Evolutionary conservation across 2,113 vertebrate genomes (phyloP).

Genomic region (Blennius ocellaris): DNA sequence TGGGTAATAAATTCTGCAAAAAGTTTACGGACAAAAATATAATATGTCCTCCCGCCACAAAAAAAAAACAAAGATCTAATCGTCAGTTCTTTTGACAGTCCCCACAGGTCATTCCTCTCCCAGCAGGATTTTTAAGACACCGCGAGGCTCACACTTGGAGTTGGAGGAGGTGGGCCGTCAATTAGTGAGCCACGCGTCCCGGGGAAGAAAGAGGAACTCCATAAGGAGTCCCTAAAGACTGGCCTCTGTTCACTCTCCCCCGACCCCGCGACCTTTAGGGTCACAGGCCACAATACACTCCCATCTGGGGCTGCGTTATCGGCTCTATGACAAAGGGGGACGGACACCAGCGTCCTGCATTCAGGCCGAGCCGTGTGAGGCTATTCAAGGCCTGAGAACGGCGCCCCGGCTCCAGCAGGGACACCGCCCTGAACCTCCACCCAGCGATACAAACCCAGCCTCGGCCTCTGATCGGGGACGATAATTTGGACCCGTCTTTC

Average conservation of each 20-base stretch:
- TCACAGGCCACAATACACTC: constrained; percentile 68
- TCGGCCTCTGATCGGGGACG: constrained; percentile 37
- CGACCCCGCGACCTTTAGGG: constrained; percentile 61
- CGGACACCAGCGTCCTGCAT: constrained; percentile 43
- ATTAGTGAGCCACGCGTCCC: constrained; percentile 76
- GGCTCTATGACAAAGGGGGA: constrained; percentile 46
- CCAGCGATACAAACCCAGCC: constrained; percentile 38
- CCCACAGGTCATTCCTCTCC: neutral
- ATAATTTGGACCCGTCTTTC: constrained; percentile 36
- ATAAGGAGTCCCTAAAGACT: constrained; percentile 71
- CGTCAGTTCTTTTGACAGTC: constrained; percentile 1
- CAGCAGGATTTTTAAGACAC: constrained; percentile 57
- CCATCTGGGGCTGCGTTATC: constrained; percentile 63
- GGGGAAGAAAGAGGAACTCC: constrained; percentile 73
- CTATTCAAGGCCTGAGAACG: constrained; percentile 68
- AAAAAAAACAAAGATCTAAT: constrained; percentile 8
- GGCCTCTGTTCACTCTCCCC: constrained; percentile 62
- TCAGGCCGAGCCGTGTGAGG: constrained; percentile 44
- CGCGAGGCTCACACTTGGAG: constrained; percentile 56
- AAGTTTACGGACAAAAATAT: too few species aligned
- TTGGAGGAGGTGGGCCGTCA: constrained; percentile 64
- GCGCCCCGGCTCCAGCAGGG: constrained; percentile 25
- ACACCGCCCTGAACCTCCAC: constrained; percentile 40
- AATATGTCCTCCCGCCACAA: too few species aligned
- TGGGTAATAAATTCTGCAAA: too few species aligned